Percentiles rank a stretch among this genome's conserved stretches.
These are phyloP conservation scores for Campylorhamphus procurvoides DNA, from an alignment of 2,113 vertebrate genomes.

Conservation along the genomic window DNA sequence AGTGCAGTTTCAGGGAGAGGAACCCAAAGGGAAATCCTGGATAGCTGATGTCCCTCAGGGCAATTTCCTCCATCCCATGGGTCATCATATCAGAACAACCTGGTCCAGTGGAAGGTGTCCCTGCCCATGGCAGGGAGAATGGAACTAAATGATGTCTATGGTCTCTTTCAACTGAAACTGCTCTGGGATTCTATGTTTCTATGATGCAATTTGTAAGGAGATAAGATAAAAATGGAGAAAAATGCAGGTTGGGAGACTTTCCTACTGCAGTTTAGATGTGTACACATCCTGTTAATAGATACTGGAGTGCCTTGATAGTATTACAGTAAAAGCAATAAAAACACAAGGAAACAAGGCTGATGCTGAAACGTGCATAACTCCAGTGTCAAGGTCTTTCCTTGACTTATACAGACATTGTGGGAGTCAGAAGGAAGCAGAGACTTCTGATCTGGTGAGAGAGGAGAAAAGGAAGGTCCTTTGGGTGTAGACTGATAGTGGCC, in stretches of 20 bases:
- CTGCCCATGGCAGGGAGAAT: not conserved
- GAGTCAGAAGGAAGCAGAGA: not conserved
- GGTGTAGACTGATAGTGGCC: not conserved
- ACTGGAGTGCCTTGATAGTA: not conserved
- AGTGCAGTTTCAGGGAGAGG: not conserved
- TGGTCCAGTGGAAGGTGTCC: not conserved
- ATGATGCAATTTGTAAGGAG: not conserved
- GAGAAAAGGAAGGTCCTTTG: not conserved
- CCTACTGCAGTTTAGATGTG: not conserved
- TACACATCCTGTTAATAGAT: not conserved
- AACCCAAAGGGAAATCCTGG: not conserved
- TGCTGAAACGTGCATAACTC: not conserved
- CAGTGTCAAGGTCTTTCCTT: not conserved
- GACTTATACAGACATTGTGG: not conserved
- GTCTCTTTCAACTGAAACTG: not conserved
- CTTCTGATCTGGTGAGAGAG: not conserved
- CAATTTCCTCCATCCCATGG: not conserved
- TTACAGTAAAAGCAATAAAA: not conserved
- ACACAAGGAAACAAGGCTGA: rapidly evolving
- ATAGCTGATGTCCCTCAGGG: not conserved
- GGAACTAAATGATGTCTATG: not conserved
- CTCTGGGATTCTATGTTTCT: not conserved
- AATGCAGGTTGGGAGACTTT: not conserved
- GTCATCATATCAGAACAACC: not conserved
- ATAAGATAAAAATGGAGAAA: not conserved